Conservation (phyloP, 1,140 invertebrate species). For the Copidosoma floridanum region DNA sequence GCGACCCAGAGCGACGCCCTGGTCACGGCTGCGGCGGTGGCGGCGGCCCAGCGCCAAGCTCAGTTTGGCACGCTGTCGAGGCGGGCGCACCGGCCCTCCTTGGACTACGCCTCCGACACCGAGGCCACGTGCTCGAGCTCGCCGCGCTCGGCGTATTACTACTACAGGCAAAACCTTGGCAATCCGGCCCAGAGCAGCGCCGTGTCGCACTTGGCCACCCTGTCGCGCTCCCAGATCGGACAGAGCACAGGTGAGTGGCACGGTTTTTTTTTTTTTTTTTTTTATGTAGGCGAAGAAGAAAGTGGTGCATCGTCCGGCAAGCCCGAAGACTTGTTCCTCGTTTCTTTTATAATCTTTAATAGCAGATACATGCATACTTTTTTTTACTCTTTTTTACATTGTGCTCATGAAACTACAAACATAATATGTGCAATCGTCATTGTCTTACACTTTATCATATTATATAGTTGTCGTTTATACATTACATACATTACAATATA, state of each 20-base stretch:
- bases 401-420: too few species aligned
- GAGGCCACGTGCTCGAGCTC: conserved; percentile 77
- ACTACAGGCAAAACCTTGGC: conserved; percentile 62
- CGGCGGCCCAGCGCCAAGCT: too few species aligned
- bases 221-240: conserved; percentile 53
- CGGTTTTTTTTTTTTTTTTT: not conserved
- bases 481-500: too few species aligned
- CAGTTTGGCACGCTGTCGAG: conserved; percentile 61
- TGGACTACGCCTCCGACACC: conserved; percentile 92
- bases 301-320: not conserved
- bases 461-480: too few species aligned
- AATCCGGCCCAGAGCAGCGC: conserved; percentile 48
- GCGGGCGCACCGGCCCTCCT: conserved; percentile 69
- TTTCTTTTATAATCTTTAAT: not conserved
- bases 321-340: not conserved
- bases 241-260: conserved; percentile 46
- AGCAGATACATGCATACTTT: not conserved
- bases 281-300: too few species aligned
- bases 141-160: conserved; percentile 75
- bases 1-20: conserved; percentile 56
- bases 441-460: too few species aligned
- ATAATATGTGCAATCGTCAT: too few species aligned
- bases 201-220: conserved; percentile 52
- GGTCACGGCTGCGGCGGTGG: conserved; percentile 44
- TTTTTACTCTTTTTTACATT: too few species aligned